phyloP scores from a whole-genome alignment of 2,888 invertebrate genomes.

The Hypsopygia costalis region DNA sequence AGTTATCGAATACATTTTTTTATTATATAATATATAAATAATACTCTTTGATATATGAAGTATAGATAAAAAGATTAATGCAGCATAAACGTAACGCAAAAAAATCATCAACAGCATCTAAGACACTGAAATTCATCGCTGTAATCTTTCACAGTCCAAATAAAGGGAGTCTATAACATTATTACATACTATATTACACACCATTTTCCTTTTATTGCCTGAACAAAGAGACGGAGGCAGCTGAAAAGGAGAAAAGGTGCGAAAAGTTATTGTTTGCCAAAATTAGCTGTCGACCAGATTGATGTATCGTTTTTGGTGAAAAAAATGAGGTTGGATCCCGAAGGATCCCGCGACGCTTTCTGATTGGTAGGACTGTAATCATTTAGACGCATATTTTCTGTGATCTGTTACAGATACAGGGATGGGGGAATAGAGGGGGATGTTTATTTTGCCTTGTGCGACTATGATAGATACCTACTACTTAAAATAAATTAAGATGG shows the following conservation, averaged over 20 bases:
- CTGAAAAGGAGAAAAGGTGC: slow-evolving; percentile 38
- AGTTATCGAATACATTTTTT: no score
- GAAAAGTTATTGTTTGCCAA: slow-evolving; percentile 60
- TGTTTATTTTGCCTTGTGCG: no score
- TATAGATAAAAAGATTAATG: no score
- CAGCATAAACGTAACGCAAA: no score
- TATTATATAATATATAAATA: no score
- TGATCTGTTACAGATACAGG: no score
- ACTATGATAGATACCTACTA: no score
- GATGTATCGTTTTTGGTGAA: slow-evolving; percentile 49
- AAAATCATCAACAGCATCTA: no score
- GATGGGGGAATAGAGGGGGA: no score
- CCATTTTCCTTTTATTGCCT: slow-evolving; percentile 31
- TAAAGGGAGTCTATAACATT: slow-evolving; percentile 22
- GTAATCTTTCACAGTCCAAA: slow-evolving; percentile 12
- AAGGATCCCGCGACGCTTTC: slow-evolving; percentile 10
- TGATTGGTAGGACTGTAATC: slow-evolving; percentile 20
- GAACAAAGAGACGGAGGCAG: slow-evolving; percentile 32
- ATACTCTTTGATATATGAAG: no score
- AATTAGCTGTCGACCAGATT: slow-evolving; percentile 61
- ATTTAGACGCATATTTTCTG: slow-evolving; percentile 8
- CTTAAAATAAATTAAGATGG: no score
- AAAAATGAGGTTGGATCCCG: slow-evolving; percentile 31
- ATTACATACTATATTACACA: slow-evolving; percentile 27
- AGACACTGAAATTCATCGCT: slow-evolving; percentile 7